Conservation (phyloP, 1,140 invertebrate species). For the Sycophila sp. region DNA sequence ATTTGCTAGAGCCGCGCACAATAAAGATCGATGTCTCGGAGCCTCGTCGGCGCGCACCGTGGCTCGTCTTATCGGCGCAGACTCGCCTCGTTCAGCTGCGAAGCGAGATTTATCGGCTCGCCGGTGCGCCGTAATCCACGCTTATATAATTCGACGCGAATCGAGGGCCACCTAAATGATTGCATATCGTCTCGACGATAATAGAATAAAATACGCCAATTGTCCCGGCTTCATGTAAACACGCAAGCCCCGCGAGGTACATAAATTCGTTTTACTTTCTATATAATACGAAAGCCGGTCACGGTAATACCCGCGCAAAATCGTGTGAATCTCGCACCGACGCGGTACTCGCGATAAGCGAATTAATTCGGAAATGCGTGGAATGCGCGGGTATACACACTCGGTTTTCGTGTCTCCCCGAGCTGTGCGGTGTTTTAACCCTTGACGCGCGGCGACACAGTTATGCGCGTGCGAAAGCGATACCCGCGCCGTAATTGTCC, state of each 20-base stretch:
- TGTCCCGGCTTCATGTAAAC: background rate
- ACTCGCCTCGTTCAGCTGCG: no score
- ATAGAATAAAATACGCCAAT: background rate
- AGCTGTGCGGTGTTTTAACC: no score
- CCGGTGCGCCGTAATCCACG: no score
- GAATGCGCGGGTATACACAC: background rate
- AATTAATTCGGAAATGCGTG: conserved; percentile 1
- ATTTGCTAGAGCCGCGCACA: no score
- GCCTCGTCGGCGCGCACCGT: no score
- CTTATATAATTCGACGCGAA: no score
- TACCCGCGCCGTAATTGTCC: conserved; percentile 42
- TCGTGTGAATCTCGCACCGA: background rate
- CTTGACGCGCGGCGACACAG: no score
- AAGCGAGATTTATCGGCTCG: conserved; percentile 1
- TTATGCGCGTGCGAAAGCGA: background rate
- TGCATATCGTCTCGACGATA: background rate
- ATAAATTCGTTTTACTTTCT: background rate
- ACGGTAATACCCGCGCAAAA: background rate
- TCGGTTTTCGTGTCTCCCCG: no score
- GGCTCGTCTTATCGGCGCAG: background rate
- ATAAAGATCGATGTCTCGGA: conserved; percentile 7
- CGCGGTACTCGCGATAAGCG: background rate
- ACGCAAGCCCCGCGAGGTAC: background rate
- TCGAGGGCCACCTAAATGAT: no score
- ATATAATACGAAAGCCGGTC: background rate